Conservation (phyloP, 2,797 vertebrate species). For the Saxicola maurus region DNA sequence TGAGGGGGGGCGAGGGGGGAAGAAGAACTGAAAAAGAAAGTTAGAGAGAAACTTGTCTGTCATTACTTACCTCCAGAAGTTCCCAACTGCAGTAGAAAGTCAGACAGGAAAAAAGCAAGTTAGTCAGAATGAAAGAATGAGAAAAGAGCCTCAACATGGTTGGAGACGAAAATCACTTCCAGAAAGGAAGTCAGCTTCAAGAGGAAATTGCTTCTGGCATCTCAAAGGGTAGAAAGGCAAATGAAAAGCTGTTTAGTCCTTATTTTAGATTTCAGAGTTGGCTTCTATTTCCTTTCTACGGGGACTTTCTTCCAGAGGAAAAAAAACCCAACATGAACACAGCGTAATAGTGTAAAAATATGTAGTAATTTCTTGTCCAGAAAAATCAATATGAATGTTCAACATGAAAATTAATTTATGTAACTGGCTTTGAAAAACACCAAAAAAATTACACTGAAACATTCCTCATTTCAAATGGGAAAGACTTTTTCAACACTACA, state of each 20-base stretch:
- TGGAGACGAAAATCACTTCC: constrained; percentile 74
- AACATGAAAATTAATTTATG: background rate
- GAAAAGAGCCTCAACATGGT: constrained; percentile 60
- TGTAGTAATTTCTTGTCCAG: background rate
- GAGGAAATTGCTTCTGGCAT: constrained; percentile 73
- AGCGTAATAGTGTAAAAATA: background rate
- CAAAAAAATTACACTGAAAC: background rate
- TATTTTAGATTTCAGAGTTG: constrained; percentile 47
- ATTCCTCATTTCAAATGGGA: background rate
- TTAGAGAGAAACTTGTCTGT: constrained; percentile 49
- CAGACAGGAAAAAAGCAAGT: constrained; percentile 1
- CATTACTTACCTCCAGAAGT: constrained; percentile 61
- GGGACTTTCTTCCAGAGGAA: background rate
- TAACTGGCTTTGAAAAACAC: background rate
- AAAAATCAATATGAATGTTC: background rate
- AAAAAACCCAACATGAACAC: background rate
- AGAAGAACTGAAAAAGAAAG: constrained; percentile 66
- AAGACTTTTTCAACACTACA: background rate
- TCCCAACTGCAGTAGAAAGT: constrained; percentile 17
- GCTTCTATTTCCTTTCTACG: constrained; percentile 45
- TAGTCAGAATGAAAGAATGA: constrained; percentile 54
- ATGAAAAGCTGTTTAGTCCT: constrained; percentile 55
- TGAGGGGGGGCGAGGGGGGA: background rate
- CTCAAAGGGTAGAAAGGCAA: constrained; percentile 64
- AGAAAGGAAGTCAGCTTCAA: constrained; percentile 74